Base-by-base conservation (phyloP, 2,113 vertebrate species). In the Psettodes erumei region DNA sequence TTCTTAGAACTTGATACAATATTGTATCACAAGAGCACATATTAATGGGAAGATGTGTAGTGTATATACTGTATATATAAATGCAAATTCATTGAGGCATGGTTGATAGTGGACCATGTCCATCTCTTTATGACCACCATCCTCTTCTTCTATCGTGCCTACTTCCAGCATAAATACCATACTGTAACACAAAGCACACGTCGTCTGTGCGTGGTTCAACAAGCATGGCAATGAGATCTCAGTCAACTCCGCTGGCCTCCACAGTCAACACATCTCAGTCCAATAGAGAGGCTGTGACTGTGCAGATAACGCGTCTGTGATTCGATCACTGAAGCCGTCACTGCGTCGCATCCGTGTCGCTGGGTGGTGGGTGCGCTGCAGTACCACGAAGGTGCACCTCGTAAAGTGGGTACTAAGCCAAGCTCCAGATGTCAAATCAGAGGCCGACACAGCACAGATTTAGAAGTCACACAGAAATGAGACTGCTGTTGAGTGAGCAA, bases 391-490 rank as follows among this genome's bases (percentile, higher is more conserved):
- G 35, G 15, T 10, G 13, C 19, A 21, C 13, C 5, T 18, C 2
- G 19, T 30, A 37, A 18, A 63, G 59, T 25, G 13, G 27, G n/a
- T 6, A 33, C 10, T 1, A 18, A 19, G n/a, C 5, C 16, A 37
- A 23, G 35, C 59, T 64, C 40, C 28, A 33, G 35, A 35, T 58
- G 33, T 27, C 38, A 62, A 75, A 70, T 30, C 69, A 59, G 51
- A 47, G 68, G 42, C 54, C 28, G 13, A 63, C 28, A 32, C 35
- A 42, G 38, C n/a, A 54, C 45, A 61, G 51, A 80, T 62, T 74
- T 60, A 72, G 38, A 62, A 71, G 48, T 43, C 33, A 15, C 32
- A 67, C 1, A 59, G 51, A 42, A 50, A 40, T 25, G 35, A 71
- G 40, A 43, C 28, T 10, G 28, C 43, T 71, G 65, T 38, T 23